These are phyloP conservation scores for Nesidiocoris tenuis DNA, from an alignment of 2,888 invertebrate species.

Conservation along the genomic window DNA sequence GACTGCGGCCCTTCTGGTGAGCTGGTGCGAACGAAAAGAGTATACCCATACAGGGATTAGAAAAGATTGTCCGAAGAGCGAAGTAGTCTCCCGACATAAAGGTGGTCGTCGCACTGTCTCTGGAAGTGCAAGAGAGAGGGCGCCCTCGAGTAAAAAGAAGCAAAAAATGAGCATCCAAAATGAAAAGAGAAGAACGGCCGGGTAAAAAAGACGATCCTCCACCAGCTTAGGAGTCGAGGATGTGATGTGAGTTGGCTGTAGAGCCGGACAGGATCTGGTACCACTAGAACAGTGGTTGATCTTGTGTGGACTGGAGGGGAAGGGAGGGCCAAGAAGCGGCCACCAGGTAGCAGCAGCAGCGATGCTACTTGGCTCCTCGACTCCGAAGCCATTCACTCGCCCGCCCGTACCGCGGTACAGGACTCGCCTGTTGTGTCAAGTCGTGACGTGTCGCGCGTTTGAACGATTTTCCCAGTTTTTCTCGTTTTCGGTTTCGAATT, in stretches of 20 bases:
- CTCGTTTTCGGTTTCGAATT: not conserved
- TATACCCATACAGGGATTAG: not conserved
- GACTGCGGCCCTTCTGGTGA: not conserved
- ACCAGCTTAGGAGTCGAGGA: not conserved
- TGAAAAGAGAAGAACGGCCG: constrained; percentile 18
- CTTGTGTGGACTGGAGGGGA: constrained; percentile 11
- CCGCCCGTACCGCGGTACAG: constrained; percentile 3
- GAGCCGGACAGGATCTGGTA: not conserved
- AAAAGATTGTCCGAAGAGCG: not conserved
- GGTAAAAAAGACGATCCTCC: constrained; percentile 10
- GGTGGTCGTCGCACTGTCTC: not conserved
- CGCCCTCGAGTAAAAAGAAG: constrained; percentile 22
- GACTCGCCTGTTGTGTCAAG: not conserved
- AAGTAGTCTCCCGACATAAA: not conserved
- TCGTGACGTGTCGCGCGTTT: constrained; percentile 15
- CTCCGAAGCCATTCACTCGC: constrained; percentile 37
- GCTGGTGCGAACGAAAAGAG: not conserved
- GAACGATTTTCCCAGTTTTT: not conserved
- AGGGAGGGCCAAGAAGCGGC: constrained; percentile 17
- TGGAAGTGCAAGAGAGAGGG: not conserved
- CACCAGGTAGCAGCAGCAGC: constrained; percentile 43
- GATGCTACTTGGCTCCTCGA: constrained; percentile 33
- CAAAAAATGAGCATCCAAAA: constrained; percentile 24
- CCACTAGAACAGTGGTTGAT: constrained; percentile 41
- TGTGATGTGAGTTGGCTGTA: not conserved